Conservation (phyloP, 2,888 invertebrate genomes). For the Hirtodrosophila duncani region DNA sequence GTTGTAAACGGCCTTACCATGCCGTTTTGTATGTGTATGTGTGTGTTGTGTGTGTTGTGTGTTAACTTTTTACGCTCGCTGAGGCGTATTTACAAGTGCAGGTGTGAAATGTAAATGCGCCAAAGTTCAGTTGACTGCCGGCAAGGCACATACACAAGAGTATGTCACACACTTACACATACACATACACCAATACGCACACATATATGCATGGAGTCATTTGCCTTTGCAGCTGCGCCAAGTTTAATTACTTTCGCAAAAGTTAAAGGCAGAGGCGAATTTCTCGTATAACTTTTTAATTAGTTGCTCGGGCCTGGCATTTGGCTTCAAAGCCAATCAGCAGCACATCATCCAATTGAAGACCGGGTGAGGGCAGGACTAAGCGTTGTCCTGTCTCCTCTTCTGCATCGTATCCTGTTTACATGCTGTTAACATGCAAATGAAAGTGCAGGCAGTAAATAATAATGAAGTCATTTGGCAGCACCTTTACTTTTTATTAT, state of each 20-base stretch:
- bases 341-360: constrained; percentile 9
- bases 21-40: no score
- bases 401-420: constrained; percentile 29
- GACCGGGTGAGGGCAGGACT: neutral
- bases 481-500: constrained; percentile 25
- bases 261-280: constrained; percentile 61
- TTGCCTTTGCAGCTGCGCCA: constrained; percentile 51
- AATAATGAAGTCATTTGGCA: constrained; percentile 38
- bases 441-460: constrained; percentile 41
- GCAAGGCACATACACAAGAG: constrained; percentile 3
- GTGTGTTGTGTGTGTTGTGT: constrained; percentile 27
- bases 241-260: constrained; percentile 66
- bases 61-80: constrained; percentile 53
- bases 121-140: constrained; percentile 44
- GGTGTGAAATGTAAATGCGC: constrained; percentile 67
- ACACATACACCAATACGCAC: constrained; percentile 5
- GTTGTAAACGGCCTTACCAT: constrained; percentile 28
- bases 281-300: constrained; percentile 64
- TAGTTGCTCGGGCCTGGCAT: constrained; percentile 50
- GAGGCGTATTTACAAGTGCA: constrained; percentile 34
- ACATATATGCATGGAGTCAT: constrained; percentile 4
- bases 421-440: constrained; percentile 64
- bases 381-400: constrained; percentile 22
- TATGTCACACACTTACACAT: neutral
- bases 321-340: constrained; percentile 60